A percentile compares a stretch with the other conserved stretches of the same genome.
Evolutionary conservation across 2,797 vertebrate species (phyloP).

Genomic region (Anomalospiza imberbis): DNA sequence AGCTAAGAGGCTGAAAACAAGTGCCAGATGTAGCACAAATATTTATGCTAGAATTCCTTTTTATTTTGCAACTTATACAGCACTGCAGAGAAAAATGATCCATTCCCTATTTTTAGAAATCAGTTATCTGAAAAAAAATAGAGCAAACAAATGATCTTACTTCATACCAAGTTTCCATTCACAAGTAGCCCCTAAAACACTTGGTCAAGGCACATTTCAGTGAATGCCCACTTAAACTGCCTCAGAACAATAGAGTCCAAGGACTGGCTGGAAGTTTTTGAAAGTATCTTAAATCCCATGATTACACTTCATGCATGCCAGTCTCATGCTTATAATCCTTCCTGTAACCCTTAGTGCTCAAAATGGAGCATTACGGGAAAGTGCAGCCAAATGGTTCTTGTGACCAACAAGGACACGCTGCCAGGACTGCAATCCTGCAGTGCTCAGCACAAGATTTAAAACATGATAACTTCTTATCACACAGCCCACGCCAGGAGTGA

Average conservation of each 20-base stretch:
- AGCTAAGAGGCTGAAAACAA: neutral
- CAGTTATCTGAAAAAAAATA: neutral
- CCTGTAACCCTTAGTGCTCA: neutral
- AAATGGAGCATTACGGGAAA: neutral
- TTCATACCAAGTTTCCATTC: neutral
- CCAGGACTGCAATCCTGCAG: neutral
- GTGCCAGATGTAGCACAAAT: neutral
- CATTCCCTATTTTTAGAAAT: neutral
- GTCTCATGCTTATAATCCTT: neutral
- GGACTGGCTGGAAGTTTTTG: neutral
- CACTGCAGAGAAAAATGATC: neutral
- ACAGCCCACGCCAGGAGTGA: neutral
- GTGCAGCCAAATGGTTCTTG: neutral
- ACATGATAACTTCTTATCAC: neutral
- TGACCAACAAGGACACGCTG: neutral
- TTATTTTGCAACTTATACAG: neutral
- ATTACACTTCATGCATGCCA: neutral
- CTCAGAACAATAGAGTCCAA: neutral
- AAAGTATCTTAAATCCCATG: neutral
- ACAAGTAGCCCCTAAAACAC: neutral
- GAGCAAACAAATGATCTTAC: neutral
- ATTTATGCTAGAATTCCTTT: slow-evolving; percentile 7
- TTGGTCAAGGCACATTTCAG: neutral
- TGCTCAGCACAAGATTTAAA: neutral
- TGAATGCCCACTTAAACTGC: neutral